Evolutionary conservation across 2,113 vertebrate species (phyloP), one percentile per base, ranked within the genome.

Genomic region (Dermatemys mawii): DNA sequence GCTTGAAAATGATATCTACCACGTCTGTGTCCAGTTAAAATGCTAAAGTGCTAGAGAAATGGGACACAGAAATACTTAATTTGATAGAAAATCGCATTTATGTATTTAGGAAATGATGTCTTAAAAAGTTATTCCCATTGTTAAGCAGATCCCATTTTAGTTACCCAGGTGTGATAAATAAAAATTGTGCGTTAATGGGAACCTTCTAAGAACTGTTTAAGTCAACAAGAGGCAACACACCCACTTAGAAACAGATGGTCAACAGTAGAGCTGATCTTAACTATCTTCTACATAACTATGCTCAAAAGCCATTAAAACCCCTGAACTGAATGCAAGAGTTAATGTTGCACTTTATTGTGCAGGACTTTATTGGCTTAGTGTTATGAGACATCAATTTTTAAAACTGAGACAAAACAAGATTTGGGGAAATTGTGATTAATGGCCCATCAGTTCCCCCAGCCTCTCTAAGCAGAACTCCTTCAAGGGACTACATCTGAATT

Each of bases 61-160:
- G 89, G 55, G 80, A 82, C 89, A 85, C 93, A 88, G 89, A 96
- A 96, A 88, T 94, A 93, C 81, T 95, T 96, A 94, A 96, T 97
- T 95, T 83, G 85, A 89, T 90, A 93, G 76, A 86, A 96, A 86
- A 94, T 97, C 93, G 92, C 85, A 85, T 95, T 97, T 94, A 91
- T 94, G 89, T 22, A 48, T 81, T 96, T 86, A 92, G 88, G 94
- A 97, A 97, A 95, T 75, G 11, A 89, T 93, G 82, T 76, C 83
- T 97, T 83, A 90, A 67, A 94, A 97, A 97, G 93, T 76, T 55
- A 29, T 50, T 89, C 89, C 87, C 79, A 78, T 0, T 80, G 89
- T 94, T 96, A 86, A 82, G 13, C 79, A 22, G 92, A 84, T 91
- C 80, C 35, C 96, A 48, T 86, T 94, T 95, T 95, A 96, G 94